Evolutionary conservation across 2,113 vertebrate species (phyloP).

Genomic region (Telmatochromis sp.): DNA sequence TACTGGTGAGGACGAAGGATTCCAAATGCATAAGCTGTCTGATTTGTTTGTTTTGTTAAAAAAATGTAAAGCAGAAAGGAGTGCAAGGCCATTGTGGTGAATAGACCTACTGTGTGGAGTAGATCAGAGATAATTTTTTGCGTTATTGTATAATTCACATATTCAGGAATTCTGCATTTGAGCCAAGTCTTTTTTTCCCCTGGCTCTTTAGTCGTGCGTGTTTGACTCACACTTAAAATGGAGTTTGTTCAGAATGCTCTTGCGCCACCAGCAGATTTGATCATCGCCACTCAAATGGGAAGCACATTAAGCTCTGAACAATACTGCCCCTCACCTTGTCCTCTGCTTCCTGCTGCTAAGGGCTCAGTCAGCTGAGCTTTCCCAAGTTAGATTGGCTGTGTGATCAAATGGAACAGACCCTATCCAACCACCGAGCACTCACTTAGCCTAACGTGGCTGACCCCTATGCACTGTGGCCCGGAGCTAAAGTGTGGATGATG

Average conservation of each 20-base stretch:
- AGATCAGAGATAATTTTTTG: conserved; percentile 41
- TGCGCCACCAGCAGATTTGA: neutral
- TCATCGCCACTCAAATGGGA: conserved; percentile 1
- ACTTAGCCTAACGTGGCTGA: conserved; percentile 35
- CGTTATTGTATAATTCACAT: neutral
- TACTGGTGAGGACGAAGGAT: neutral
- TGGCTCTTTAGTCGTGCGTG: neutral
- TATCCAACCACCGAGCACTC: conserved; percentile 34
- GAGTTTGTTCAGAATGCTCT: neutral
- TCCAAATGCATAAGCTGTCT: neutral
- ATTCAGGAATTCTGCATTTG: neutral
- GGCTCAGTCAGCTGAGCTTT: neutral
- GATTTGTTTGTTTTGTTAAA: neutral
- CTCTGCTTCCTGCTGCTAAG: conserved; percentile 8
- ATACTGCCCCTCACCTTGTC: neutral
- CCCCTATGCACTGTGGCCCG: conserved; percentile 7
- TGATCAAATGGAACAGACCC: conserved; percentile 58
- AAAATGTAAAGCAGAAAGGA: neutral
- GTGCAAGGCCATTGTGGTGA: conserved; percentile 48
- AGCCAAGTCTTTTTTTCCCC: neutral
- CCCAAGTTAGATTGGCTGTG: conserved; percentile 16
- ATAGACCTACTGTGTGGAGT: conserved; percentile 73
- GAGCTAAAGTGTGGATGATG: conserved; percentile 29
- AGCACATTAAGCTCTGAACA: conserved; percentile 19
- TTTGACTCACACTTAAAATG: neutral